Percentiles rank a stretch among this genome's conserved stretches.
phyloP scores from a whole-genome alignment of 2,888 invertebrate species.

The Tachystola acroxantha region DNA sequence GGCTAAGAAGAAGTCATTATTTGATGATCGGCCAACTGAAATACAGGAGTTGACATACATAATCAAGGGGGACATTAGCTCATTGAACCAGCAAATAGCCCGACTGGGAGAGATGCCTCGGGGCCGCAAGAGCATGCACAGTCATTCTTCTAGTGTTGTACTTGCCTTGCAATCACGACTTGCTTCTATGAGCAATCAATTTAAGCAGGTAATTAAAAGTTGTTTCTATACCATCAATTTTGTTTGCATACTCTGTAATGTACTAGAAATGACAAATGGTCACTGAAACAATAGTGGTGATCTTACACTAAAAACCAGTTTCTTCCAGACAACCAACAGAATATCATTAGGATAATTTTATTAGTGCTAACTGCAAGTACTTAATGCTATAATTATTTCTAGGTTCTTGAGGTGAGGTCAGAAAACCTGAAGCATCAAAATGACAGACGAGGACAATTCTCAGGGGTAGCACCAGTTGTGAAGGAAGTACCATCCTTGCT shows the following conservation, averaged over 20 bases:
- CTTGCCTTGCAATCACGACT: slow-evolving; percentile 95
- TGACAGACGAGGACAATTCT: slow-evolving; percentile 92
- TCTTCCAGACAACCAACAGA: no score
- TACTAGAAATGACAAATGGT: no score
- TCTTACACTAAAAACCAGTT: no score
- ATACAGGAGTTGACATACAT: slow-evolving; percentile 98
- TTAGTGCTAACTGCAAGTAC: no score
- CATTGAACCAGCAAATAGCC: slow-evolving; percentile 98
- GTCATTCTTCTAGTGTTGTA: slow-evolving; percentile 95
- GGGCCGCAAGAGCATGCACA: slow-evolving; percentile 89
- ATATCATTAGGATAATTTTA: no score
- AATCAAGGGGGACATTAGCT: slow-evolving; percentile 96
- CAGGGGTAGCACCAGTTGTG: slow-evolving; percentile 62
- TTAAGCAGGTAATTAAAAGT: slow-evolving; percentile 89
- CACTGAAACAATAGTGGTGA: no score
- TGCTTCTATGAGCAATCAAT: slow-evolving; percentile 98
- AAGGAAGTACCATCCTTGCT: slow-evolving; percentile 63
- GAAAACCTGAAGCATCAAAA: slow-evolving; percentile 98
- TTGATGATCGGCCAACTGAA: slow-evolving; percentile 97
- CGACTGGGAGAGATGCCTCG: slow-evolving; percentile 90
- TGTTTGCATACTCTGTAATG: no score
- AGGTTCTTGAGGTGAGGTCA: slow-evolving; percentile 96
- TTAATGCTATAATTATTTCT: no score
- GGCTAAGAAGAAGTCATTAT: slow-evolving; percentile 98
- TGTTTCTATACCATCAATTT: no score